Conservation (phyloP, 2,113 vertebrate genomes). For the Tenebrosternarchus preto region DNA sequence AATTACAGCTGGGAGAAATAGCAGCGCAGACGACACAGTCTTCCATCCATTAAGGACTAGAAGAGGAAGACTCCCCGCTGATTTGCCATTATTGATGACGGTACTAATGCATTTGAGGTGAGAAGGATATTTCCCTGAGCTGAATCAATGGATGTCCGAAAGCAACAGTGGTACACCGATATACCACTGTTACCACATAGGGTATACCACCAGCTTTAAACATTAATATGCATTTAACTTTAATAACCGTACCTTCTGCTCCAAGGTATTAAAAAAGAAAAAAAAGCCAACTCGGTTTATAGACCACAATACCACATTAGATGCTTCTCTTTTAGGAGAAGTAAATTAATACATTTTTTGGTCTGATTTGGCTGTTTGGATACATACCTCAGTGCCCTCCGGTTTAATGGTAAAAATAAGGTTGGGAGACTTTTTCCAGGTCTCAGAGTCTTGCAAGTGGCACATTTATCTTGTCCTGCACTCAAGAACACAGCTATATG, state of each 20-base stretch:
- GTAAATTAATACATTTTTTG: background rate
- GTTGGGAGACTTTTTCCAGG: background rate
- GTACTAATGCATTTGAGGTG: slow-evolving; percentile 30
- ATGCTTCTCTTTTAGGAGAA: slow-evolving; percentile 9
- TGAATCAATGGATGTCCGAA: slow-evolving; percentile 26
- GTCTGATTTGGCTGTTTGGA: slow-evolving; percentile 9
- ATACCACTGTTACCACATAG: no score
- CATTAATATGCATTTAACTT: slow-evolving; percentile 35
- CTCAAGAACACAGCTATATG: slow-evolving; percentile 39
- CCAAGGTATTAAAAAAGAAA: no score
- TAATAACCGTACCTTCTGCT: no score
- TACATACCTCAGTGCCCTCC: background rate
- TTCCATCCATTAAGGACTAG: slow-evolving; percentile 29
- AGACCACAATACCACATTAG: slow-evolving; percentile 6
- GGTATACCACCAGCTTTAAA: slow-evolving; percentile 20
- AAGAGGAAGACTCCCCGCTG: slow-evolving; percentile 30
- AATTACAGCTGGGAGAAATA: slow-evolving; percentile 42
- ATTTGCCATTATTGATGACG: slow-evolving; percentile 43
- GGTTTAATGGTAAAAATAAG: slow-evolving; percentile 19
- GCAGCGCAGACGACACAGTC: slow-evolving; percentile 14
- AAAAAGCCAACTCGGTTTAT: no score
- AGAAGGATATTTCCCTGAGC: slow-evolving; percentile 23
- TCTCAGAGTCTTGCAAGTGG: slow-evolving; percentile 23
- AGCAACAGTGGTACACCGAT: slow-evolving; percentile 10
- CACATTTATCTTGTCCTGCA: slow-evolving; percentile 45